These are phyloP conservation scores for Linepithema humile DNA, from an alignment of 1,140 invertebrate genomes.

Conservation along the genomic window DNA sequence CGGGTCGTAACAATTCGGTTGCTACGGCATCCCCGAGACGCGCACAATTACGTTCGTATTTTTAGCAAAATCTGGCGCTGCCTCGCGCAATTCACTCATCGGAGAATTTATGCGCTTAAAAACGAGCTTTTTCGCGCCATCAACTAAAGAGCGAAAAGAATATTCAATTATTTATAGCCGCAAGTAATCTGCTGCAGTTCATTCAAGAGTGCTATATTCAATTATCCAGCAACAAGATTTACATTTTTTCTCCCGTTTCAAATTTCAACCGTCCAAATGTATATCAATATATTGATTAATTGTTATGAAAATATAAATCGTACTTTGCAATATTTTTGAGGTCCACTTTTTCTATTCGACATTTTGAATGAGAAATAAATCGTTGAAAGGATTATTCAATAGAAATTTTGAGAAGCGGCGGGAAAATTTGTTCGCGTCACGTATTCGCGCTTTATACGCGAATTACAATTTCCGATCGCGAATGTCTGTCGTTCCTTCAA, in stretches of 20 bases:
- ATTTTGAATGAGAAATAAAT: background rate
- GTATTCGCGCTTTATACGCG: background rate
- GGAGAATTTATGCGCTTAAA: slow-evolving; percentile 13
- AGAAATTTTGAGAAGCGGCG: background rate
- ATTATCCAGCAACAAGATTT: background rate
- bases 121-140: background rate
- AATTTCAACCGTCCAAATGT: background rate
- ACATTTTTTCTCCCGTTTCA: background rate
- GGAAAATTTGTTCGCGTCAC: background rate
- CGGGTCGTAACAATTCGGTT: slow-evolving; percentile 68
- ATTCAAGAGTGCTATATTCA: background rate
- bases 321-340: background rate
- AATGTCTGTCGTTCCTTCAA: background rate
- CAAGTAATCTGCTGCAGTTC: background rate
- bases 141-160: background rate
- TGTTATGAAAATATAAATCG: background rate
- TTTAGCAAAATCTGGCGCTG: background rate
- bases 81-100: background rate
- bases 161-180: background rate
- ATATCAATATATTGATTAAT: background rate
- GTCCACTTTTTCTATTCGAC: background rate
- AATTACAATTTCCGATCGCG: background rate
- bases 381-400: background rate
- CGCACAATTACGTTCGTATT: slow-evolving; percentile 14
- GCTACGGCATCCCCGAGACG: slow-evolving; percentile 33